A percentile compares a stretch with the other conserved stretches of the same genome.
Conservation (phyloP, 2,113 vertebrate genomes). For the Marmota flaviventris region DNA sequence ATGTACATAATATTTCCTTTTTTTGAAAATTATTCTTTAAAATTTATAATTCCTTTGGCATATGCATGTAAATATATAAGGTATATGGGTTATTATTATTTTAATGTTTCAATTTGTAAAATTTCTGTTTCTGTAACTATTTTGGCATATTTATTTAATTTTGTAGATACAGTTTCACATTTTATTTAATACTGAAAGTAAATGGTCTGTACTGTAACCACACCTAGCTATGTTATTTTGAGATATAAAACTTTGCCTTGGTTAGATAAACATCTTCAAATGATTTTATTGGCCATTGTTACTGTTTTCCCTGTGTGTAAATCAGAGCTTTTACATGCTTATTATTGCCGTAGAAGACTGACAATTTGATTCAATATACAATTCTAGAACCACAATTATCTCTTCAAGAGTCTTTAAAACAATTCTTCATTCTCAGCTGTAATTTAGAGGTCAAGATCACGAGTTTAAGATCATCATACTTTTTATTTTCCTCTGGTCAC, state of each 20-base stretch:
- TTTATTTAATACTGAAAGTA: neutral
- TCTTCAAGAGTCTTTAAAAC: neutral
- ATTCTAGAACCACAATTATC: neutral
- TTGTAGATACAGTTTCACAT: neutral
- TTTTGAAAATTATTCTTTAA: slow-evolving; percentile 47
- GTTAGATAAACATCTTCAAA: neutral
- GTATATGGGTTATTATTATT: neutral
- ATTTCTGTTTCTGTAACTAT: neutral
- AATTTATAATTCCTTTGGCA: neutral
- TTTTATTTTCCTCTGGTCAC: neutral
- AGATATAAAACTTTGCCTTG: neutral
- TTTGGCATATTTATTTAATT: neutral
- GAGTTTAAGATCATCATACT: neutral
- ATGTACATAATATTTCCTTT: neutral
- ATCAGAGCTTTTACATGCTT: neutral
- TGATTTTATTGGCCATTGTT: neutral
- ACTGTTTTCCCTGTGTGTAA: neutral
- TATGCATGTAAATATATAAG: neutral
- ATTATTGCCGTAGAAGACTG: neutral
- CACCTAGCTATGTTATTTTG: neutral
- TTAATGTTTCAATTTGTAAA: neutral
- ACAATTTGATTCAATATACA: neutral
- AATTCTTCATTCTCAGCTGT: neutral
- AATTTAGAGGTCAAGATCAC: neutral
- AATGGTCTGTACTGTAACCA: neutral